Evolutionary conservation across 2,797 vertebrate species (phyloP).

Genomic region (Uromys caudimaculatus): DNA sequence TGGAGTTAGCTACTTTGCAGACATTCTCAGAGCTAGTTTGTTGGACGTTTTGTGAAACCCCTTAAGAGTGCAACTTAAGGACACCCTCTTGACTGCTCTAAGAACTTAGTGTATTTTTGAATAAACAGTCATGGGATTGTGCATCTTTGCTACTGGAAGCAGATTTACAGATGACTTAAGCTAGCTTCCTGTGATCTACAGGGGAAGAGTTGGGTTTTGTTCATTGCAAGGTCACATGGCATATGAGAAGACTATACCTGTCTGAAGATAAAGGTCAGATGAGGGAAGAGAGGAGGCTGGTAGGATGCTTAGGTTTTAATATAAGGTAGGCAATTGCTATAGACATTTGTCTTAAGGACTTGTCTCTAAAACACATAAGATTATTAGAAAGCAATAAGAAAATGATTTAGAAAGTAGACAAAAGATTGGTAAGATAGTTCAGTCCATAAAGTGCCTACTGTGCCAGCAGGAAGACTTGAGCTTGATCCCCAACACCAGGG

Average conservation of each 20-base stretch:
- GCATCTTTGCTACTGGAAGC: slow-evolving; percentile 4
- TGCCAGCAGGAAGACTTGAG: not conserved
- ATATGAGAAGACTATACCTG: not conserved
- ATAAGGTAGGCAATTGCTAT: not conserved
- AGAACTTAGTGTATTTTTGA: not conserved
- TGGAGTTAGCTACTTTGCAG: not conserved
- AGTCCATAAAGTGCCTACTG: not conserved
- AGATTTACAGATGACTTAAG: slow-evolving; percentile 5
- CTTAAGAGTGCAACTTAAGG: not conserved
- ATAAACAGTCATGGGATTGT: not conserved
- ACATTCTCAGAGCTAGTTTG: not conserved
- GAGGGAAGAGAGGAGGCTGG: not conserved
- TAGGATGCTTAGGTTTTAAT: not conserved
- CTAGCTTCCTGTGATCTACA: not conserved
- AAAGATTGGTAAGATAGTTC: not conserved
- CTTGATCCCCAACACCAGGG: not conserved
- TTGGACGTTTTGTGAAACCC: not conserved
- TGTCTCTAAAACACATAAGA: not conserved
- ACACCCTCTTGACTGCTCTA: not conserved
- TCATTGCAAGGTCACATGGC: not conserved
- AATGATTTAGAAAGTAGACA: not conserved
- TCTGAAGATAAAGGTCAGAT: not conserved
- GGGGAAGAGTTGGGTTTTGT: not conserved
- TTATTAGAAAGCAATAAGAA: not conserved
- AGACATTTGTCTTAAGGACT: not conserved